These are phyloP conservation scores for Aporophyla lueneburgensis DNA, from an alignment of 2,888 invertebrate genomes.

Conservation along the genomic window DNA sequence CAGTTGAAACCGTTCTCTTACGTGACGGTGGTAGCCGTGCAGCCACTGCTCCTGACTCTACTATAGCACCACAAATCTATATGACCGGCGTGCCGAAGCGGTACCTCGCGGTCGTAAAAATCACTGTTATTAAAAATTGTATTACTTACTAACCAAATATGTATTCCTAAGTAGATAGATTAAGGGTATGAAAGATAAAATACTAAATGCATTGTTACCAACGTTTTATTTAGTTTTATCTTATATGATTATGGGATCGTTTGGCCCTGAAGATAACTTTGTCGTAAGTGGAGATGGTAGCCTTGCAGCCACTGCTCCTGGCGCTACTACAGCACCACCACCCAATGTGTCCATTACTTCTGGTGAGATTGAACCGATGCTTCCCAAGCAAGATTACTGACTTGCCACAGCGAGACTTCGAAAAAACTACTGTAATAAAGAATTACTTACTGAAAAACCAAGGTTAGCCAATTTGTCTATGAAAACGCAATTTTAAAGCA, in stretches of 20 bases:
- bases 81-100: conserved; percentile 70
- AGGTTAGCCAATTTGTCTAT: background rate
- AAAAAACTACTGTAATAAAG: conserved; percentile 69
- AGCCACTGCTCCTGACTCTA: conserved; percentile 65
- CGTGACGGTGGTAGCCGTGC: conserved; percentile 68
- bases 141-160: conserved; percentile 6
- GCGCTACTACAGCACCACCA: conserved; percentile 72
- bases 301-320: conserved; percentile 66
- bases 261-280: conserved; percentile 44
- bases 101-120: conserved; percentile 68
- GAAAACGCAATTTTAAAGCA: background rate
- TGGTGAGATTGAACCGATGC: conserved; percentile 51
- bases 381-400: conserved; percentile 72
- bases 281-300: conserved; percentile 64
- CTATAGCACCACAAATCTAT: conserved; percentile 70
- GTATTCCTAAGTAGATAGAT: too few relatives aligned
- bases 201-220: too few relatives aligned
- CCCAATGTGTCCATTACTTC: conserved; percentile 49
- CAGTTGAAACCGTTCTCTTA: conserved; percentile 50
- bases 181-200: too few relatives aligned
- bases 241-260: conserved; percentile 46
- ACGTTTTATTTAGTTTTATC: background rate
- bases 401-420: conserved; percentile 66
- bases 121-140: conserved; percentile 57
- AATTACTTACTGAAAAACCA: background rate